A percentile compares a stretch with the other conserved stretches of the same genome.
Conservation (phyloP, 2,888 invertebrate species). For the Branchellion lobata region DNA sequence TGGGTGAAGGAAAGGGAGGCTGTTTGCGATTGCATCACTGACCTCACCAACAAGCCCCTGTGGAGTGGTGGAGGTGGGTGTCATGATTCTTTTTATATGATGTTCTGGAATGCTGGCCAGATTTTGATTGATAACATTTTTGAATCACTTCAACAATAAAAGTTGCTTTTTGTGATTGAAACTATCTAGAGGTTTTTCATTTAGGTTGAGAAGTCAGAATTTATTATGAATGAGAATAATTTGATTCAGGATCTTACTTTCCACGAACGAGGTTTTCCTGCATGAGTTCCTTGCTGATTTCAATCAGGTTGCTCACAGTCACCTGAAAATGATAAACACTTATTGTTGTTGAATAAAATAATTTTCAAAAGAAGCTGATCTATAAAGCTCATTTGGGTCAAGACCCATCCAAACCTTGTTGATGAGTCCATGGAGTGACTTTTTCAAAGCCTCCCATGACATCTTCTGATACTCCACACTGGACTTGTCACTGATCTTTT, state of each 20-base stretch:
- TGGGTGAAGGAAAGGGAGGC: conserved; percentile 95
- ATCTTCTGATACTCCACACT: conserved; percentile 79
- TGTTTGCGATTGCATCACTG: conserved; percentile 93
- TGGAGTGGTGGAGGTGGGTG: background rate
- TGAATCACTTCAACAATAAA: too few species aligned
- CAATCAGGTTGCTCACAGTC: conserved; percentile 79
- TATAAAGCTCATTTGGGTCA: background rate
- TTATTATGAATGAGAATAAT: too few species aligned
- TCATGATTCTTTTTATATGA: too few species aligned
- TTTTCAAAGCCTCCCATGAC: conserved; percentile 97
- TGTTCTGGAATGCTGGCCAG: too few species aligned
- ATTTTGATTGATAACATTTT: too few species aligned
- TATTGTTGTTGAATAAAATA: background rate
- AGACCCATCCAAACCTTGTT: too few species aligned
- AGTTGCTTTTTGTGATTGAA: too few species aligned
- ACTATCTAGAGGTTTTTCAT: too few species aligned
- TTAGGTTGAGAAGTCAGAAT: too few species aligned
- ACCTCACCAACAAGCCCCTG: conserved; percentile 81
- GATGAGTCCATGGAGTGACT: conserved; percentile 94
- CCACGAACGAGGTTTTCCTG: conserved; percentile 94
- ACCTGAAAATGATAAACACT: background rate
- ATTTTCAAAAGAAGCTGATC: background rate
- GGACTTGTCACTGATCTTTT: conserved; percentile 73
- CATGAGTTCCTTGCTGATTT: conserved; percentile 85
- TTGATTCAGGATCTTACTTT: conserved; percentile 63